Conservation (phyloP, 92 coral and sea anemone species). For the Palythoa grandis region DNA sequence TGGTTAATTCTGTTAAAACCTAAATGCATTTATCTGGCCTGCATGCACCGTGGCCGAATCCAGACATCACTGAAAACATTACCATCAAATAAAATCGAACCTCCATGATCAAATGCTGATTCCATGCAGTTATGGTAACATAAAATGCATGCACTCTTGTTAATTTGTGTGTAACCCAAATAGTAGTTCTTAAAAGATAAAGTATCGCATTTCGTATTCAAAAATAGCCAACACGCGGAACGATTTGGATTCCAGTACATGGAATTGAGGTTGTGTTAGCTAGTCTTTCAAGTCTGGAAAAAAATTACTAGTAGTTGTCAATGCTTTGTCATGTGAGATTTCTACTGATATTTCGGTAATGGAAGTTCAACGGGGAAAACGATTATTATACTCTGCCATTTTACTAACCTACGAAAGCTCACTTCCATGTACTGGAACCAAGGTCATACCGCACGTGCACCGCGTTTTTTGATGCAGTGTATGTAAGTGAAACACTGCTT, state of each 20-base stretch:
- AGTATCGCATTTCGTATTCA: too few species aligned
- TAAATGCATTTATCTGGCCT: conserved; percentile 15
- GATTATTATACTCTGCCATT: too few species aligned
- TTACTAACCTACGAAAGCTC: too few species aligned
- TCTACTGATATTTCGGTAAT: too few species aligned
- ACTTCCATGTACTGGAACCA: background rate
- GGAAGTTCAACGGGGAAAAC: too few species aligned
- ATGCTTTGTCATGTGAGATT: too few species aligned
- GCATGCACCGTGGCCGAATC: conserved; percentile 3
- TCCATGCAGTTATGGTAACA: background rate
- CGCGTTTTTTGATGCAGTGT: background rate
- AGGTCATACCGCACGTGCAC: background rate
- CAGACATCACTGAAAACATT: background rate
- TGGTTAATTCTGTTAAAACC: background rate
- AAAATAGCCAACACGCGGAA: background rate
- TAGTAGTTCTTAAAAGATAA: background rate
- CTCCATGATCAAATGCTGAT: background rate
- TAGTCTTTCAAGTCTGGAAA: too few species aligned
- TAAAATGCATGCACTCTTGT: conserved; percentile 28
- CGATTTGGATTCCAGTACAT: too few species aligned
- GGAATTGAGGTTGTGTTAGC: too few species aligned
- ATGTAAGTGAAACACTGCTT: background rate
- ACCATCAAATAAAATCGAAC: background rate
- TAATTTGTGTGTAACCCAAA: background rate
- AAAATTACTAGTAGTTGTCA: too few species aligned